A percentile compares a stretch with the other conserved stretches of the same genome.
Evolutionary conservation across 2,113 vertebrate species (phyloP).

Genomic region (Macaca nemestrina): DNA sequence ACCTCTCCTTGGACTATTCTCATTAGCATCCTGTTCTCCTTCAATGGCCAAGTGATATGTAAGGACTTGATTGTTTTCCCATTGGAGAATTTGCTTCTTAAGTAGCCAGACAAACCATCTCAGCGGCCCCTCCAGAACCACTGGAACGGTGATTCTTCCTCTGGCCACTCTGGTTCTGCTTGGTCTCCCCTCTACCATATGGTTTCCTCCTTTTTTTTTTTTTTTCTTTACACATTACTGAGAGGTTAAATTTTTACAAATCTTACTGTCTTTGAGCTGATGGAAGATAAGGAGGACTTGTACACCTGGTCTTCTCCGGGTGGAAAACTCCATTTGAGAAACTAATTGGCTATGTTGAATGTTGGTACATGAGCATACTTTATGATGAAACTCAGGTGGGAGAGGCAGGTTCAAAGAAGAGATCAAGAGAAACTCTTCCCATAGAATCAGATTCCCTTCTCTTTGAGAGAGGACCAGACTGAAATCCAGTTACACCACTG

Average conservation of each 20-base stretch:
- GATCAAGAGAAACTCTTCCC: neutral
- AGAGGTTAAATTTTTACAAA: conserved; percentile 86
- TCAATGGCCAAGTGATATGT: conserved; percentile 55
- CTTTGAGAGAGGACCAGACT: neutral
- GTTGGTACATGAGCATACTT: neutral
- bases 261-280: conserved; percentile 75
- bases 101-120: neutral
- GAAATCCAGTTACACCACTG: neutral
- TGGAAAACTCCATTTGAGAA: conserved; percentile 75
- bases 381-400: neutral
- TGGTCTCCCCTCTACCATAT: conserved; percentile 1
- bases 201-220: conserved; percentile 58
- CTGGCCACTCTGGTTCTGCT: conserved; percentile 56
- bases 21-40: conserved; percentile 65
- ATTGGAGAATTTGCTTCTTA: conserved; percentile 46
- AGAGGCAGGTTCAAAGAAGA: conserved; percentile 40
- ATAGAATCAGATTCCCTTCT: neutral
- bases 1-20: conserved; percentile 51
- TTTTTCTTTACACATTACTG: conserved; percentile 65
- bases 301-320: conserved; percentile 63
- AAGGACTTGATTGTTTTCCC: conserved; percentile 30
- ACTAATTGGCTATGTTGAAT: conserved; percentile 13
- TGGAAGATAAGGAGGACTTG: conserved; percentile 79
- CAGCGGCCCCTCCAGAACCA: neutral
- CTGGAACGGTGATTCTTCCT: neutral